These are phyloP conservation scores for Pyrrhopygopsis socrates DNA, from an alignment of 2,888 invertebrate species.

Conservation along the genomic window DNA sequence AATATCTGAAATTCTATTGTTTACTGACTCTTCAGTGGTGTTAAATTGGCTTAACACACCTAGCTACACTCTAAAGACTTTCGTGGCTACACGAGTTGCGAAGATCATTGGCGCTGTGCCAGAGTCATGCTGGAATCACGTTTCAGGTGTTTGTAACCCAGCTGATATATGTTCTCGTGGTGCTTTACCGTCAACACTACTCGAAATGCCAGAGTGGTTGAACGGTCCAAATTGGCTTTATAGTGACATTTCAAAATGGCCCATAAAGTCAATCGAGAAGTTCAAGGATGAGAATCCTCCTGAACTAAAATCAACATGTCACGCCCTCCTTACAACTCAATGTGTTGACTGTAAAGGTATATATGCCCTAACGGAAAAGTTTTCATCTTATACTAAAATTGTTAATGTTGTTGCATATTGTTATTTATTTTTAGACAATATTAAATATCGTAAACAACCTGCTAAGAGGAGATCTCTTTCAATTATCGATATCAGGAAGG, in stretches of 20 bases:
- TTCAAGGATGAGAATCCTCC: constrained; percentile 2
- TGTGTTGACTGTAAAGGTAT: neutral
- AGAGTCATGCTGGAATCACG: constrained; percentile 68
- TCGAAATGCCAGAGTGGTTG: neutral
- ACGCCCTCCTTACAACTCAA: neutral
- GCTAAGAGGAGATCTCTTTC: neutral
- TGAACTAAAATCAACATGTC: neutral
- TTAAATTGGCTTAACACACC: constrained; percentile 76
- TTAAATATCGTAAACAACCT: neutral
- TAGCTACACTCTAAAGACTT: constrained; percentile 61
- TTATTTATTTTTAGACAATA: neutral
- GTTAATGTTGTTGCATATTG: neutral
- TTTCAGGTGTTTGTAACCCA: constrained; percentile 31
- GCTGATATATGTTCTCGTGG: neutral
- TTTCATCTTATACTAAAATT: neutral
- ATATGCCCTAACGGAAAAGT: neutral
- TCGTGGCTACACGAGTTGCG: constrained; percentile 79
- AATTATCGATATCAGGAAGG: neutral
- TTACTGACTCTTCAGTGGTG: constrained; percentile 68
- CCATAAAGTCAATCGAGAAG: neutral
- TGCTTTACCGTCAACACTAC: neutral
- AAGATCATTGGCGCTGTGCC: constrained; percentile 70
- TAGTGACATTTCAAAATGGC: neutral
- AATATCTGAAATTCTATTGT: constrained; percentile 6
- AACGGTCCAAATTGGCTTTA: neutral